Percentiles rank a stretch among this genome's conserved stretches.
Evolutionary conservation across 2,888 invertebrate genomes (phyloP).

Genomic region (Stenoptilia bipunctidactyla): DNA sequence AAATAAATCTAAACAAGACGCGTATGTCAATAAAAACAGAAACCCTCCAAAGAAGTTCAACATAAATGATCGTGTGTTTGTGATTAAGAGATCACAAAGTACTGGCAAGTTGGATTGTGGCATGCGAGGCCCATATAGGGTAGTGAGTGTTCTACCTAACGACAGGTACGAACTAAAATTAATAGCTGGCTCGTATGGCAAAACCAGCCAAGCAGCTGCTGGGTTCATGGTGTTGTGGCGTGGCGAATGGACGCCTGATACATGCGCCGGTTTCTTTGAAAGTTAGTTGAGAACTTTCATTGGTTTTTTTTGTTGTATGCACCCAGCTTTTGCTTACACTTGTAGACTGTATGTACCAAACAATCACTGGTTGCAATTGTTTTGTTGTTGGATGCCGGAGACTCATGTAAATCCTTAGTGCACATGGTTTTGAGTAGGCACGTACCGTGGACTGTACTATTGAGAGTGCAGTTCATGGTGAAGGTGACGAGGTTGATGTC

Average conservation of each 20-base stretch:
- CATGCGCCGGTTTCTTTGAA: background rate
- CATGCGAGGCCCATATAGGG: background rate
- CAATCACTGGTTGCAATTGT: too few species aligned
- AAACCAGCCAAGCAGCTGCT: background rate
- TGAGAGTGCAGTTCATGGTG: too few species aligned
- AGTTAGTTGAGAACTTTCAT: too few species aligned
- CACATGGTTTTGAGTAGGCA: too few species aligned
- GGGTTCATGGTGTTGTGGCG: background rate
- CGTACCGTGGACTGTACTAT: too few species aligned
- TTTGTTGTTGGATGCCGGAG: too few species aligned
- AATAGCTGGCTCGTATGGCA: background rate
- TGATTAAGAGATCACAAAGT: background rate
- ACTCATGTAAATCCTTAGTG: too few species aligned
- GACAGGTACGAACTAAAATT: background rate
- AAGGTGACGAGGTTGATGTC: too few species aligned
- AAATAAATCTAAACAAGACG: background rate
- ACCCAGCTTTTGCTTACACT: too few species aligned
- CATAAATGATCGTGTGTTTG: background rate
- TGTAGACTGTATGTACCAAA: too few species aligned
- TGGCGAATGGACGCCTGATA: too few species aligned
- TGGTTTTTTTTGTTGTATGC: too few species aligned
- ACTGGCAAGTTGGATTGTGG: background rate
- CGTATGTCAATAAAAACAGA: background rate
- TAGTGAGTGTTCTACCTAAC: background rate
- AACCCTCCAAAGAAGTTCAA: background rate